A percentile compares a stretch with the other conserved stretches of the same genome.
These are phyloP conservation scores for Scaptomyza graminum DNA, from an alignment of 1,140 invertebrate genomes.

Conservation along the genomic window DNA sequence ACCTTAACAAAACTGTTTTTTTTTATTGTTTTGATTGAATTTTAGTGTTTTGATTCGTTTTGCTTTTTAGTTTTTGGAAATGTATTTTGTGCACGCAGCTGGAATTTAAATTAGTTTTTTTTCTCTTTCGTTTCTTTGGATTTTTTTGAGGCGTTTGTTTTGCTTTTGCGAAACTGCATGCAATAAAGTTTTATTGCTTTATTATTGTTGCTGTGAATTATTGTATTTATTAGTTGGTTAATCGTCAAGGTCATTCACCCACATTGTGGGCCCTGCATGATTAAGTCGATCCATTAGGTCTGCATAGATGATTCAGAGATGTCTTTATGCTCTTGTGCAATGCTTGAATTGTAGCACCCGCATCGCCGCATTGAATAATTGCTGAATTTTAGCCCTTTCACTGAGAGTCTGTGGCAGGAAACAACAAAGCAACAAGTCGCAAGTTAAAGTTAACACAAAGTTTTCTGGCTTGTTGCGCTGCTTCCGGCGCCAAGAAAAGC, in stretches of 20 bases:
- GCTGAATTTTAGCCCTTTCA: conserved; percentile 31
- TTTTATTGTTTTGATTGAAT: conserved; percentile 39
- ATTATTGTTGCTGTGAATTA: conserved; percentile 35
- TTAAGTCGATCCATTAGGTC: conserved; percentile 13
- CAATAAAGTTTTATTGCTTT: conserved; percentile 46
- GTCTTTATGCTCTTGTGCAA: conserved; percentile 29
- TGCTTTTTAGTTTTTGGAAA: conserved; percentile 27
- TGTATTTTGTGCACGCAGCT: conserved; percentile 29
- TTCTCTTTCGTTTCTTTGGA: conserved; percentile 26
- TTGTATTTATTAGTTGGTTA: conserved; percentile 65
- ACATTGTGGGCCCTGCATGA: conserved; percentile 60
- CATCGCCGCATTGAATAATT: conserved; percentile 21
- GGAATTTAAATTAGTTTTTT: conserved; percentile 39
- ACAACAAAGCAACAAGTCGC: conserved; percentile 17
- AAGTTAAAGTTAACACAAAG: conserved; percentile 2
- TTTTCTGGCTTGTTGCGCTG: conserved; percentile 18
- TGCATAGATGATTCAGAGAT: conserved; percentile 26
- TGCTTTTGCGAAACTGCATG: conserved; percentile 69
- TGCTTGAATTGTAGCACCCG: conserved; percentile 33
- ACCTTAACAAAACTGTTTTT: neutral
- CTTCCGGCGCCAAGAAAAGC: conserved; percentile 38
- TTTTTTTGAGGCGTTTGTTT: conserved; percentile 51
- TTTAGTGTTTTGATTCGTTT: conserved; percentile 57
- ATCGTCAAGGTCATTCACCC: conserved; percentile 76
- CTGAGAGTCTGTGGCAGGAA: conserved; percentile 6